Percentiles rank a stretch among this genome's conserved stretches.
Evolutionary conservation across 30 jellyfish, hydroid and myxozoan species (phyloP).

Genomic region (Nemopilema nomurai): DNA sequence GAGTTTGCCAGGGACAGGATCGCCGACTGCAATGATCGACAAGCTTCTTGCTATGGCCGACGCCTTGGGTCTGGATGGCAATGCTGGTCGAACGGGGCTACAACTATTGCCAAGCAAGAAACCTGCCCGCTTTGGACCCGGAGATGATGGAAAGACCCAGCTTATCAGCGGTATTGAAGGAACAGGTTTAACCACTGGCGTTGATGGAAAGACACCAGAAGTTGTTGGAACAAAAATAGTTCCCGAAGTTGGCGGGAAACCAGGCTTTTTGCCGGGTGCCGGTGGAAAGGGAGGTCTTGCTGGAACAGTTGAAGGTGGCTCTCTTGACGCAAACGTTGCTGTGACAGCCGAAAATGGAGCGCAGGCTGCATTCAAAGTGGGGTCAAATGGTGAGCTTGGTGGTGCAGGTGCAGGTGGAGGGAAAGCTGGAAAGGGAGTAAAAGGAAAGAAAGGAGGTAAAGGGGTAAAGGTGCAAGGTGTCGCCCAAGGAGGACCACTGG

Average conservation of each 20-base stretch:
- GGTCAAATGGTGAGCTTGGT: conserved; percentile 64
- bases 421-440: conserved; percentile 16
- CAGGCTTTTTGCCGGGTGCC: conserved; percentile 46
- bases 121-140: conserved; percentile 76
- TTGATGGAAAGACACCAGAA: conserved; percentile 28
- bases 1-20: conserved; percentile 63
- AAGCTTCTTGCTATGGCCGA: conserved; percentile 80
- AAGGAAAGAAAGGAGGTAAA: conserved; percentile 46
- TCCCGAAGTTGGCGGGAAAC: conserved; percentile 59
- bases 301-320: conserved; percentile 68
- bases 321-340: conserved; percentile 57
- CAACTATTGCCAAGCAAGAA: conserved; percentile 9
- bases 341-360: conserved; percentile 35
- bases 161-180: conserved; percentile 40
- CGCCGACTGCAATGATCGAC: conserved; percentile 68
- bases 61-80: conserved; percentile 69
- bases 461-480: conserved; percentile 31
- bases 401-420: conserved; percentile 45
- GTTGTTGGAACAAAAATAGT: conserved; percentile 49
- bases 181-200: conserved; percentile 37
- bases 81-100: conserved; percentile 22
- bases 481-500: conserved; percentile 50
- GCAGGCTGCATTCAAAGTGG: conserved; percentile 36
- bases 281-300: conserved; percentile 68
- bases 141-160: conserved; percentile 66